Conservation (phyloP, 2,888 invertebrate genomes). For the Platycheirus rosarum region DNA sequence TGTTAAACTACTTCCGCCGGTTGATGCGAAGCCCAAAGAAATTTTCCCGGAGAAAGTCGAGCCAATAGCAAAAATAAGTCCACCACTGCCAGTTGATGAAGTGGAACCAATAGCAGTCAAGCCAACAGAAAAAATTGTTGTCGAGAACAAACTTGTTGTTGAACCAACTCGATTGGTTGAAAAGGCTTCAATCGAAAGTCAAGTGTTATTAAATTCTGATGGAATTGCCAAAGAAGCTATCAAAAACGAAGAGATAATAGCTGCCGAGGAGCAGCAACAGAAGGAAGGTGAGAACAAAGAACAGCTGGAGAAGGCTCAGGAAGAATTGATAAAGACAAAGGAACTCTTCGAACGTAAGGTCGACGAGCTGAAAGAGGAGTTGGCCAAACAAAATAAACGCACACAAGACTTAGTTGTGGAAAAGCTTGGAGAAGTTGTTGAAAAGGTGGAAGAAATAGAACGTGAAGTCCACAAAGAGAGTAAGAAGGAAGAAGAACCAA, state of each 20-base stretch:
- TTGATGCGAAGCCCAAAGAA: slow-evolving; percentile 51
- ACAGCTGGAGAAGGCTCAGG: slow-evolving; percentile 80
- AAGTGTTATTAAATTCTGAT: slow-evolving; percentile 27
- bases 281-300: slow-evolving; percentile 77
- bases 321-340: slow-evolving; percentile 79
- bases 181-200: slow-evolving; percentile 16
- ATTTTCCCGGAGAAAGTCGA: slow-evolving; percentile 8
- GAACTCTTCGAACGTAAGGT: slow-evolving; percentile 80
- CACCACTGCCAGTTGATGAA: slow-evolving; percentile 79
- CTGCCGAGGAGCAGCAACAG: slow-evolving; percentile 79
- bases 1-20: slow-evolving; percentile 38
- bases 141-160: not conserved
- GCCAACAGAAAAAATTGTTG: slow-evolving; percentile 17
- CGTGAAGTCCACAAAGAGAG: slow-evolving; percentile 83
- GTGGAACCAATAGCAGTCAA: slow-evolving; percentile 12
- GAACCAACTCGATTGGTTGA: slow-evolving; percentile 32
- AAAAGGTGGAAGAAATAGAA: slow-evolving; percentile 82
- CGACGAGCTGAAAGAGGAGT: slow-evolving; percentile 83
- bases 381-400: slow-evolving; percentile 81
- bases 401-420: slow-evolving; percentile 79
- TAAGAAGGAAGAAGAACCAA: slow-evolving; percentile 74
- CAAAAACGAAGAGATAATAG: slow-evolving; percentile 83
- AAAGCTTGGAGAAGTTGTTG: slow-evolving; percentile 79
- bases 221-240: slow-evolving; percentile 82
- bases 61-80: slow-evolving; percentile 75